Percentiles rank a stretch among this genome's conserved stretches.
Evolutionary conservation across 23 tunicate species (phyloP).

Genomic region (Styela clava): DNA sequence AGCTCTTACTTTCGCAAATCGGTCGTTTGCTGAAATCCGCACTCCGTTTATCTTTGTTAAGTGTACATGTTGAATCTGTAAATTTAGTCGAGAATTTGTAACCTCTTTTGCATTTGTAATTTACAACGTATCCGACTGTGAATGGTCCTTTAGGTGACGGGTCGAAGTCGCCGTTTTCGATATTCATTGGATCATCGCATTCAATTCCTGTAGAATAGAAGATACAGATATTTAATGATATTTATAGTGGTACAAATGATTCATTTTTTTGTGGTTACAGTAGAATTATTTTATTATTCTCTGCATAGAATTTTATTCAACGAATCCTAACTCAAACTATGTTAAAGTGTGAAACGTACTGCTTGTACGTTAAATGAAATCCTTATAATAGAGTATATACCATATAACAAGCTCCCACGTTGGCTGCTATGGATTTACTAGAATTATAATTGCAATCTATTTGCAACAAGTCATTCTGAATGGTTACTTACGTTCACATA

Average conservation of each 20-base stretch:
- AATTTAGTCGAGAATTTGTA: not conserved
- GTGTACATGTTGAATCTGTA: not conserved
- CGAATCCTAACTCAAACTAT: no score
- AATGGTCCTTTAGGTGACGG: not conserved
- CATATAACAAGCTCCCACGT: no score
- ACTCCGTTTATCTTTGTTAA: not conserved
- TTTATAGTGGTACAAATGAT: no score
- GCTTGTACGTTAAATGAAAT: no score
- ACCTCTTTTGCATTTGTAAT: not conserved
- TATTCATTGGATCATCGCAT: not conserved
- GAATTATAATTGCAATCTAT: no score
- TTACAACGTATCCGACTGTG: not conserved
- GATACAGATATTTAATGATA: not conserved
- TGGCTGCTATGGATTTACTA: no score
- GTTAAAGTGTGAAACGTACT: no score
- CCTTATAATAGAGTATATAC: no score
- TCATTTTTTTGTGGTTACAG: no score
- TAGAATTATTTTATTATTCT: no score
- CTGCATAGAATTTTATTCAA: no score
- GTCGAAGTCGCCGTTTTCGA: not conserved
- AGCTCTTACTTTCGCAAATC: not conserved
- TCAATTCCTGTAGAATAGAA: not conserved
- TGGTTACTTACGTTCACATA: not conserved
- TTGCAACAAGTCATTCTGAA: no score
- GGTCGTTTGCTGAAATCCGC: not conserved